phyloP scores from a whole-genome alignment of 2,113 vertebrate genomes.

The Coturnix japonica region DNA sequence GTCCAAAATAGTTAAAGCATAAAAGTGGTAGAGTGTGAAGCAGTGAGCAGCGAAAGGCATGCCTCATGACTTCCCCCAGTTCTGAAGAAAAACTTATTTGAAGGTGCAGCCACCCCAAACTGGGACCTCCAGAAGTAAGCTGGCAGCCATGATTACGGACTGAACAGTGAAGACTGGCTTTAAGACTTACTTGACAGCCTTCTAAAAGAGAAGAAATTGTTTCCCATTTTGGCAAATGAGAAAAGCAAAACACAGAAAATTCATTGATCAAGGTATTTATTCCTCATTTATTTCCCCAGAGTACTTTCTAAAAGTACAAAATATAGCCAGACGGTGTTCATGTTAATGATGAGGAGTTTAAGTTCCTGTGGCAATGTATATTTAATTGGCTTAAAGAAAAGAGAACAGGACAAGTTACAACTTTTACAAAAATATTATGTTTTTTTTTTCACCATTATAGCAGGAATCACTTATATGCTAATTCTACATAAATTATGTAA shows the following conservation, averaged over 20 bases:
- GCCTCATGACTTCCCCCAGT: rapidly evolving
- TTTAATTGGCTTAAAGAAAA: slow-evolving; percentile 3
- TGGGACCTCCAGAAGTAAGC: not conserved
- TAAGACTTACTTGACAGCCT: not conserved
- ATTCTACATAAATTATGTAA: not conserved
- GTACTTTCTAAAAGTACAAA: not conserved
- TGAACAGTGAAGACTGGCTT: not conserved
- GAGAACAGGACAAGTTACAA: not conserved
- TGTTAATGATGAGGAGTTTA: not conserved
- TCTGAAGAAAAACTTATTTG: not conserved
- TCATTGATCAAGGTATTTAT: not conserved
- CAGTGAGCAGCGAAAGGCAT: rapidly evolving
- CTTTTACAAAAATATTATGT: not conserved
- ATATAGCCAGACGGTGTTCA: not conserved
- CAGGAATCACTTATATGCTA: not conserved
- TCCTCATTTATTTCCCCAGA: not conserved
- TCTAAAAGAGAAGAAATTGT: not conserved
- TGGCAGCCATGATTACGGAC: not conserved
- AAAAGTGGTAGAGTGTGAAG: rapidly evolving
- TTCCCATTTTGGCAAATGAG: not conserved
- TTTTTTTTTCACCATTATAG: not conserved
- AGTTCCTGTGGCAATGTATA: not conserved
- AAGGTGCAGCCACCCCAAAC: not conserved
- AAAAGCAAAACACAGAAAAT: not conserved
- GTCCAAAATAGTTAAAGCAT: not conserved